phyloP scores from a whole-genome alignment of 2,888 invertebrate genomes.

The Ormia ochracea region DNA sequence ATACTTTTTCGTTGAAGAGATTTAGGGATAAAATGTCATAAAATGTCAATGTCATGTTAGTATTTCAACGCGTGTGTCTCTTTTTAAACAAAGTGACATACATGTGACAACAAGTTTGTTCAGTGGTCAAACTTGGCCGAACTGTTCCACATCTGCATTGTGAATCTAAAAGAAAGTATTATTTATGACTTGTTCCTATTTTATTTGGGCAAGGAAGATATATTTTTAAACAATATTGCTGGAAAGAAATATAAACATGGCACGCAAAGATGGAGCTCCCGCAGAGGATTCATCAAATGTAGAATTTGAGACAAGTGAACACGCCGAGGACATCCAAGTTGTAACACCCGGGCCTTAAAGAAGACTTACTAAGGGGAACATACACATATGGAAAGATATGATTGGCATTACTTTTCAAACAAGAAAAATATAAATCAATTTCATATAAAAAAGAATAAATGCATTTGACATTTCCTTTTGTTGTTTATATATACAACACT shows the following conservation, averaged over 20 bases:
- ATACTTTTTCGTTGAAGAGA: no score
- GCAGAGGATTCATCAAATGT: conserved; percentile 96
- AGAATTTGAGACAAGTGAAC: conserved; percentile 99
- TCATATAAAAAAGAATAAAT: no score
- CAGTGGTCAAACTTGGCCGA: no score
- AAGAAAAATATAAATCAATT: no score
- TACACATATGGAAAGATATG: conserved; percentile 92
- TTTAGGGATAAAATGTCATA: no score
- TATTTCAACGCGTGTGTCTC: no score
- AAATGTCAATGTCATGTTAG: no score
- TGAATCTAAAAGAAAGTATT: conserved; percentile 1
- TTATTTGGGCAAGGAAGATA: conserved; percentile 1
- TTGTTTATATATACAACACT: background rate
- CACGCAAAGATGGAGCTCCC: conserved; percentile 72
- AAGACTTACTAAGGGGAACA: conserved; percentile 96
- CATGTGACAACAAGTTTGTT: no score
- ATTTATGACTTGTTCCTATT: conserved; percentile 34
- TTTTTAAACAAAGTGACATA: no score
- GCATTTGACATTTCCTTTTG: conserved; percentile 41
- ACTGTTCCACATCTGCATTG: conserved; percentile 39
- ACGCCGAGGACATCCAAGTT: conserved; percentile 99
- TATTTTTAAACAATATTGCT: background rate
- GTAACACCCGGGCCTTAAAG: conserved; percentile 95
- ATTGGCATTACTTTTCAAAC: no score
- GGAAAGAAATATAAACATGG: conserved; percentile 65